Percentiles rank a stretch among this genome's conserved stretches.
Evolutionary conservation across 2,797 vertebrate genomes (phyloP).

Genomic region (Mormyrops boulengeri): DNA sequence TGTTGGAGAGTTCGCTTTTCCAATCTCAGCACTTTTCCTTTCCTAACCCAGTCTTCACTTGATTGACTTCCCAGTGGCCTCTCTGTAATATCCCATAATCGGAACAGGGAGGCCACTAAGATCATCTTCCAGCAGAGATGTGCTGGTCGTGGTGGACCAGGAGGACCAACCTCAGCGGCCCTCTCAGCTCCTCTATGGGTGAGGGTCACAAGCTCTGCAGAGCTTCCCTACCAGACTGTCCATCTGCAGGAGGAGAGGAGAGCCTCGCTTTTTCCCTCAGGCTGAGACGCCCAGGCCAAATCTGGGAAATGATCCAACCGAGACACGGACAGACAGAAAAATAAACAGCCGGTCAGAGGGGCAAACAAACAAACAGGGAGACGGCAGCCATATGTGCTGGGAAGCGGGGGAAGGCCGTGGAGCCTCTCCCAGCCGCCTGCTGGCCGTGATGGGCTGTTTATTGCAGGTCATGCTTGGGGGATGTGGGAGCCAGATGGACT

Average conservation of each 20-base stretch:
- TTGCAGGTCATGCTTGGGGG: conserved; percentile 29
- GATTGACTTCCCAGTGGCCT: not conserved
- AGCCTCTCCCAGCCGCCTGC: not conserved
- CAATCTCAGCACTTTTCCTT: not conserved
- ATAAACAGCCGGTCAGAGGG: not conserved
- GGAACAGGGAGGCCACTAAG: not conserved
- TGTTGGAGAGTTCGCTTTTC: not conserved
- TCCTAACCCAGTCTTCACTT: not conserved
- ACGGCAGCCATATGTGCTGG: not conserved
- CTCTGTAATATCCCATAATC: not conserved
- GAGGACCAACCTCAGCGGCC: not conserved
- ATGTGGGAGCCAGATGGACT: conserved; percentile 66
- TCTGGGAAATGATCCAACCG: not conserved
- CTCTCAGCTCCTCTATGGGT: not conserved
- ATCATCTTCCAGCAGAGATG: not conserved
- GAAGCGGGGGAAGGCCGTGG: not conserved
- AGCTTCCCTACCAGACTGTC: not conserved
- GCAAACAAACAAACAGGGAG: not conserved
- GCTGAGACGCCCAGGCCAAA: not conserved
- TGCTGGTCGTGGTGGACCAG: not conserved
- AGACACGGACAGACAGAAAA: not conserved
- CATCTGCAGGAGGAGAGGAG: not conserved
- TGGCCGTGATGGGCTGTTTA: not conserved
- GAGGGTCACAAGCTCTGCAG: not conserved
- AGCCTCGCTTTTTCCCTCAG: not conserved